phyloP scores from a whole-genome alignment of 2,888 invertebrate species.

The Cheilosia urbana region DNA sequence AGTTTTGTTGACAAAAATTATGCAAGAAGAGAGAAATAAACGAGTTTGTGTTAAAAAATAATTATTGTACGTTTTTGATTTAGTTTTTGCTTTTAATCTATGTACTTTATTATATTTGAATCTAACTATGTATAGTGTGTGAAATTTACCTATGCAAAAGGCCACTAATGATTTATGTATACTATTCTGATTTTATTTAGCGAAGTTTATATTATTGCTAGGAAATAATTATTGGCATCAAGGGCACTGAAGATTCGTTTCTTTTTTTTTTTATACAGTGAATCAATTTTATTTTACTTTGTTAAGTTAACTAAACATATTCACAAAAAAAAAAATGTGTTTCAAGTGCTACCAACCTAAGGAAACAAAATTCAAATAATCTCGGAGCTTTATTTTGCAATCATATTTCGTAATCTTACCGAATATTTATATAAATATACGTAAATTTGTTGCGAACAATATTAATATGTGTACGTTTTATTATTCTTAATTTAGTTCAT shows the following conservation, averaged over 20 bases:
- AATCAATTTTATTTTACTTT: too few relatives aligned
- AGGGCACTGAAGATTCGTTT: slow-evolving; percentile 46
- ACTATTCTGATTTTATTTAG: slow-evolving; percentile 12
- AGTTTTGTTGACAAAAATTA: slow-evolving; percentile 14
- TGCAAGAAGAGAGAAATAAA: slow-evolving; percentile 21
- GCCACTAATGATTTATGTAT: slow-evolving; percentile 67
- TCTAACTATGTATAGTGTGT: slow-evolving; percentile 42
- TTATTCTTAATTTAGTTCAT: not conserved
- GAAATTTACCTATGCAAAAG: slow-evolving; percentile 56
- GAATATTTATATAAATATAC: not conserved
- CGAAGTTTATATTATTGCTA: slow-evolving; percentile 2
- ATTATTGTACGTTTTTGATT: slow-evolving; percentile 23
- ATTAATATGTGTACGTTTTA: slow-evolving; percentile 11
- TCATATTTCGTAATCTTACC: not conserved
- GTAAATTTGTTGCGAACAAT: slow-evolving; percentile 26
- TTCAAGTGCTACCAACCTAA: not conserved
- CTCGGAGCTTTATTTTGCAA: not conserved
- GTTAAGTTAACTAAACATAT: not conserved
- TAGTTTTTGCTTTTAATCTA: slow-evolving; percentile 1
- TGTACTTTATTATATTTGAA: slow-evolving; percentile 12
- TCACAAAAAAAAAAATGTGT: too few relatives aligned
- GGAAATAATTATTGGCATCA: slow-evolving; percentile 66
- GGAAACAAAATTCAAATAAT: not conserved
- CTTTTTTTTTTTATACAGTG: too few relatives aligned
- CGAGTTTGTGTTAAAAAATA: slow-evolving; percentile 15